Conservation (phyloP, 1,140 invertebrate genomes). For the Aphelenchoides besseyi region DNA sequence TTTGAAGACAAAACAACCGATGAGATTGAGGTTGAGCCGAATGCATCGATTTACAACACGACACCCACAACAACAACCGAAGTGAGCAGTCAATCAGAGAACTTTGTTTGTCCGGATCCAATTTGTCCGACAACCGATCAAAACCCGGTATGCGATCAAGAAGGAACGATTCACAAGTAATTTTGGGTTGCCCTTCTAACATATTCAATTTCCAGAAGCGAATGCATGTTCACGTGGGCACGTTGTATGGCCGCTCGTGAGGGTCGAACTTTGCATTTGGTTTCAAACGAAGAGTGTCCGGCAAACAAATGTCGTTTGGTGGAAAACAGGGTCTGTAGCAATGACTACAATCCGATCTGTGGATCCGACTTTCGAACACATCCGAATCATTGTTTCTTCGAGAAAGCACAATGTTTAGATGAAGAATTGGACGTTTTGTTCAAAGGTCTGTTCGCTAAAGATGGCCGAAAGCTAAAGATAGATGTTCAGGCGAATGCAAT, state of each 20-base stretch:
- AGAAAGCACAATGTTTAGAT: slow-evolving; percentile 46
- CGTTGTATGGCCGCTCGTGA: slow-evolving; percentile 51
- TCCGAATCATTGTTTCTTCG: slow-evolving; percentile 40
- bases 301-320: slow-evolving; percentile 1
- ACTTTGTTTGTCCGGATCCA: slow-evolving; percentile 22
- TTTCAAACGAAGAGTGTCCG: slow-evolving; percentile 41
- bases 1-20: background rate
- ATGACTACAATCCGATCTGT: slow-evolving; percentile 45
- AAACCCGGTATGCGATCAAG: slow-evolving; percentile 43
- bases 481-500: slow-evolving; percentile 43
- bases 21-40: background rate
- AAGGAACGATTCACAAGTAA: slow-evolving; percentile 44
- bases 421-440: slow-evolving; percentile 50
- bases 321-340: slow-evolving; percentile 9
- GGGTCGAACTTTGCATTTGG: slow-evolving; percentile 39
- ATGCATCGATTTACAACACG: background rate
- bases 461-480: background rate
- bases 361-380: slow-evolving; percentile 56
- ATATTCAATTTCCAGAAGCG: slow-evolving; percentile 38
- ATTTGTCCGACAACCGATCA: slow-evolving; percentile 18
- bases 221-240: slow-evolving; percentile 49
- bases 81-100: background rate
- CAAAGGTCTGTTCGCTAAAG: slow-evolving; percentile 41
- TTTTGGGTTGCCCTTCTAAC: background rate
- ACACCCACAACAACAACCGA: background rate